A percentile compares a stretch with the other conserved stretches of the same genome.
Conservation (phyloP, 2,888 invertebrate genomes). For the Drosophila atripex region DNA sequence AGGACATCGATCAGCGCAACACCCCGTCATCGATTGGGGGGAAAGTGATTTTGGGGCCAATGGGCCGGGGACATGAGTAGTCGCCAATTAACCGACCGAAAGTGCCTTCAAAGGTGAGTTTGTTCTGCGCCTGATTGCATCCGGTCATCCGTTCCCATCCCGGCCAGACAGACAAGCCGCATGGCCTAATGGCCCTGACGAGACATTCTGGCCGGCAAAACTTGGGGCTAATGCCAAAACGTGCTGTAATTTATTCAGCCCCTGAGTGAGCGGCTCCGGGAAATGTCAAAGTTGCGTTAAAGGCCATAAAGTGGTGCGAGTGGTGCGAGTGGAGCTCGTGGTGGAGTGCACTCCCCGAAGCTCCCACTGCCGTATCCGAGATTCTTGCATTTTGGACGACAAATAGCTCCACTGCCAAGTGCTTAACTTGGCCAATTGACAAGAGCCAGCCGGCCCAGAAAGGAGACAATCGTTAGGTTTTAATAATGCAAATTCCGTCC, state of each 20-base stretch:
- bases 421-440: neutral
- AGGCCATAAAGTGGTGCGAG: neutral
- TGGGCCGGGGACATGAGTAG: neutral
- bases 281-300: slow-evolving; percentile 1
- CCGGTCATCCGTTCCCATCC: neutral
- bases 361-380: too few relatives aligned
- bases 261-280: neutral
- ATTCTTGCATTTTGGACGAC: neutral
- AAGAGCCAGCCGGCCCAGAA: neutral
- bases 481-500: slow-evolving; percentile 23
- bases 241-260: slow-evolving; percentile 5
- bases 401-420: neutral
- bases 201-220: neutral
- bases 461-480: slow-evolving; percentile 20
- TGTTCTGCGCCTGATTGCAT: neutral
- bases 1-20: neutral
- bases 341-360: neutral
- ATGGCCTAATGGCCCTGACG: slow-evolving; percentile 3
- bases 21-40: neutral
- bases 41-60: neutral
- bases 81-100: neutral
- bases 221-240: neutral
- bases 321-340: neutral
- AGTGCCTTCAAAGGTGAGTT: neutral
- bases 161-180: neutral